Base-by-base conservation (phyloP, 2,888 invertebrate genomes). In the Belgica antarctica region DNA sequence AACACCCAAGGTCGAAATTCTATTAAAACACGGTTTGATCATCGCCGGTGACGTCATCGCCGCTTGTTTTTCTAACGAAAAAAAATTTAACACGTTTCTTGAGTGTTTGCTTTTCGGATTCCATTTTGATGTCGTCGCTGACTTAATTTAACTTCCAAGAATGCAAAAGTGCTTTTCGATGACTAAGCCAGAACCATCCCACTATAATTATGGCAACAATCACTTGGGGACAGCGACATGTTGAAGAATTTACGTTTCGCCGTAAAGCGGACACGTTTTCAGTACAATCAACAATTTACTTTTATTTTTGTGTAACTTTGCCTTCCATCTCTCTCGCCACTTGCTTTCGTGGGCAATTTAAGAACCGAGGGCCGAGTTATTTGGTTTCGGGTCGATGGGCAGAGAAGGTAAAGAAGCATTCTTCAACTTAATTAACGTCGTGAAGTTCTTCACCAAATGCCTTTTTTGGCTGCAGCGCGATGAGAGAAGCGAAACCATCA, bases 71-170 rank as follows among this genome's bases (percentile, higher is more conserved):
- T 52, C 12, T 22, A 22, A 17, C 5, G 52, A 52, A 52, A 52
- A 52, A 41, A 15, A n/a, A n/a, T 52, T 12, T 52, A 46, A 5
- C 8, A 46, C 8, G 46, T 22, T 52, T 52, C 3, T 52, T n/a
- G n/a, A n/a, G n/a, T n/a, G n/a, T n/a, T n/a, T n/a, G n/a, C n/a
- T n/a, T n/a, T n/a, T n/a, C n/a, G n/a, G n/a, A n/a, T n/a, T n/a
- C n/a, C n/a, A n/a, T 52, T 8, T 46, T 52, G 52, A 52, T 52
- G 17, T 52, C 22, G 52, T 52, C 52, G 17, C 52, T 52, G 52
- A 52, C 5, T 4, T 52, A 52, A 22, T 52, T 22, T 8, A 52
- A 22, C 22, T 52, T 52, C 52, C 4, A 12, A 52, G 52, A 52
- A 52, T 52, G 52, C 52, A 5, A 52, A 52, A 52, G 12, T 22